Evolutionary conservation across 2,888 invertebrate species (phyloP).

Genomic region (Scrobipalpa costella): DNA sequence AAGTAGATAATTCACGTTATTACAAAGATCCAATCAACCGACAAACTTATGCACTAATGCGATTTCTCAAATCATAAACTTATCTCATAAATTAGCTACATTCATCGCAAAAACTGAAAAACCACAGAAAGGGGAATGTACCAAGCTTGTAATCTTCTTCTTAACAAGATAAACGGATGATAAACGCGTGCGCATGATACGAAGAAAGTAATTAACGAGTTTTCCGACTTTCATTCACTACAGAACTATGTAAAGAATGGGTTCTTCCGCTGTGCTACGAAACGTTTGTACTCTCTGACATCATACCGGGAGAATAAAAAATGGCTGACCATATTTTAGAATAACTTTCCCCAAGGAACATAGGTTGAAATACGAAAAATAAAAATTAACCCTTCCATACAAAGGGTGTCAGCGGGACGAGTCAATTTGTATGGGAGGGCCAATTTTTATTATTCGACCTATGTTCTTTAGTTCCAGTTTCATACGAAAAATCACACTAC

Average conservation of each 20-base stretch:
- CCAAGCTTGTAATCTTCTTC: conserved; percentile 7
- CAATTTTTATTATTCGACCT: too few relatives aligned
- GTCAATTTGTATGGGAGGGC: too few relatives aligned
- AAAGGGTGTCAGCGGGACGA: too few relatives aligned
- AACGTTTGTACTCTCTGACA: not conserved
- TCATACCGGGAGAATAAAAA: too few relatives aligned
- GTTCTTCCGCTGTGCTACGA: not conserved
- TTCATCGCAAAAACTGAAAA: not conserved
- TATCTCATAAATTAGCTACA: not conserved
- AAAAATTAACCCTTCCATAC: too few relatives aligned
- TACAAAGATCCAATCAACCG: not conserved
- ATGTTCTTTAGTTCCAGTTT: too few relatives aligned
- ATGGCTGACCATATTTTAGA: too few relatives aligned
- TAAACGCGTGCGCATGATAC: conserved; percentile 20
- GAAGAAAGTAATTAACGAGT: conserved; percentile 43
- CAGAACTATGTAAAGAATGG: conserved; percentile 11
- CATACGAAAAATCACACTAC: too few relatives aligned
- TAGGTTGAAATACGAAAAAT: too few relatives aligned
- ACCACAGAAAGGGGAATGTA: not conserved
- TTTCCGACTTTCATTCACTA: conserved; percentile 64
- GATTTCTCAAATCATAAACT: not conserved
- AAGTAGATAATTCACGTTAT: not conserved
- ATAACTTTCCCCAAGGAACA: too few relatives aligned
- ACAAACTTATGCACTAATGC: not conserved
- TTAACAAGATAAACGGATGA: conserved; percentile 2